Conservation (phyloP, 2,888 invertebrate species). For the Cartodere bifasciata region DNA sequence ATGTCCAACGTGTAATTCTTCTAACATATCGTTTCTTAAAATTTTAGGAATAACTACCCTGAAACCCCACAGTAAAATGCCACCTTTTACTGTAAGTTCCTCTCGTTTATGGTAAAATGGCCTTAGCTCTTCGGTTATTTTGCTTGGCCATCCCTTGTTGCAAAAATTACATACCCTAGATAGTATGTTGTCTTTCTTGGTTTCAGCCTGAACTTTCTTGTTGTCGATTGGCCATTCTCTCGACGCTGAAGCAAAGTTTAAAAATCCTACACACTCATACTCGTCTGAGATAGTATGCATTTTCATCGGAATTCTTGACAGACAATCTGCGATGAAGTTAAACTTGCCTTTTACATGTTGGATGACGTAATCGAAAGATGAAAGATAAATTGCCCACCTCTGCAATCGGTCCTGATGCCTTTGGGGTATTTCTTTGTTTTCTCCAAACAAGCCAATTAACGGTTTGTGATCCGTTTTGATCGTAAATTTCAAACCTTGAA, state of each 20-base stretch:
- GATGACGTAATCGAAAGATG: no score
- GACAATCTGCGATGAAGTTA: no score
- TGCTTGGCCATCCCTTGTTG: conserved; percentile 1
- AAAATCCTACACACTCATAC: neutral
- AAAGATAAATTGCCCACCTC: no score
- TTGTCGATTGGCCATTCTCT: no score
- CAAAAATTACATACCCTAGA: no score
- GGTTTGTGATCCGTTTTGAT: conserved; percentile 4
- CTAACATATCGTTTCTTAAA: no score
- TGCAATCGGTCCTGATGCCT: neutral
- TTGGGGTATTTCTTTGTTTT: conserved; percentile 3
- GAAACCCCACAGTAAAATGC: neutral
- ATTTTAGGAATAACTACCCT: no score
- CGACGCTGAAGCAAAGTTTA: neutral
- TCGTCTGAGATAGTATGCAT: conserved; percentile 1
- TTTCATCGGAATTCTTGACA: no score
- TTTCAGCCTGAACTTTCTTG: no score
- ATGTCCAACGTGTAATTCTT: no score
- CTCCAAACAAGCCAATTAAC: conserved; percentile 2
- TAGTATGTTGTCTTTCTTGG: no score
- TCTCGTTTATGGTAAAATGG: neutral
- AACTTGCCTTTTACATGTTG: no score
- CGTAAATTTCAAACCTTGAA: neutral
- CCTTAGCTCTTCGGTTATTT: conserved; percentile 1
- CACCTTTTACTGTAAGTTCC: neutral